These are phyloP conservation scores for Neofelis nebulosa DNA, from an alignment of 2,113 vertebrate genomes.

Conservation along the genomic window DNA sequence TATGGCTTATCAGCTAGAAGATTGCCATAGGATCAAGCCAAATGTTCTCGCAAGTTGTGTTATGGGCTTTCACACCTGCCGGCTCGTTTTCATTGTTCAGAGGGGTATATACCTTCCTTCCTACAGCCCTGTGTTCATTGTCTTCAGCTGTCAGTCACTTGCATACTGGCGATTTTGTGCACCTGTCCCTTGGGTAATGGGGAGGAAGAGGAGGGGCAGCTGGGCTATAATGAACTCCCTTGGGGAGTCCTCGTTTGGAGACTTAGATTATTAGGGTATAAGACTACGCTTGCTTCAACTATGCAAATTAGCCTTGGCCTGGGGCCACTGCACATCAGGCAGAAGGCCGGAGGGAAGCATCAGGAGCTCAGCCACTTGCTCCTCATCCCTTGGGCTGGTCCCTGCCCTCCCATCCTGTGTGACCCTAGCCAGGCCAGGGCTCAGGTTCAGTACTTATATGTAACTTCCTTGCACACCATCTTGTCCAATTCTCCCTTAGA, in stretches of 20 bases:
- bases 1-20: background rate
- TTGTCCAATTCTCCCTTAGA: background rate
- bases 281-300: background rate
- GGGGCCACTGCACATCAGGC: background rate
- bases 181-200: background rate
- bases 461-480: background rate
- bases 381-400: background rate
- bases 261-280: background rate
- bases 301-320: background rate
- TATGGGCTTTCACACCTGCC: background rate
- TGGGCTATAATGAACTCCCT: slow-evolving; percentile 1
- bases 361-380: background rate
- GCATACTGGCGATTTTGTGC: background rate
- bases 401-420: background rate
- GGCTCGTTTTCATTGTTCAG: background rate
- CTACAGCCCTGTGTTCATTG: rapidly evolving
- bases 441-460: background rate
- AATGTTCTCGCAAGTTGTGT: background rate
- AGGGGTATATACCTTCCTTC: background rate
- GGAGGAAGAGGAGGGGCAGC: background rate
- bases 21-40: background rate
- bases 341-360: background rate
- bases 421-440: background rate
- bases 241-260: background rate
- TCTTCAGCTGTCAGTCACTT: background rate